phyloP scores from a whole-genome alignment of 2,113 vertebrate genomes.

The Calonectris borealis region DNA sequence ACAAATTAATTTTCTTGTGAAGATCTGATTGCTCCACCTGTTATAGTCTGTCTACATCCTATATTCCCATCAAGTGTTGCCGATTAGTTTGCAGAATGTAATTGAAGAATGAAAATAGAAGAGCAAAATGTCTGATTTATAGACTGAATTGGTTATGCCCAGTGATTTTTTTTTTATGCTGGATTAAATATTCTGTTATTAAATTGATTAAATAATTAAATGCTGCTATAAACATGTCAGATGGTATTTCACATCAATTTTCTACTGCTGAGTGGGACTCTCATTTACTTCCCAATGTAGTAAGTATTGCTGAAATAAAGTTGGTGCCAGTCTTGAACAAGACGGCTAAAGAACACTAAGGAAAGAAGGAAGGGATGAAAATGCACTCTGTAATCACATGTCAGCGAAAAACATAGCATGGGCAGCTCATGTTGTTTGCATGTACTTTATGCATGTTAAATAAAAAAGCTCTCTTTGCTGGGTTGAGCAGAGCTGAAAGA shows the following conservation, averaged over 20 bases:
- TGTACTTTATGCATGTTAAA: background rate
- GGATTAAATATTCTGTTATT: conserved; percentile 73
- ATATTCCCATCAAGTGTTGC: conserved; percentile 65
- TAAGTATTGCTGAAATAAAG: background rate
- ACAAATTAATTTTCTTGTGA: conserved; percentile 74
- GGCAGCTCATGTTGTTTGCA: background rate
- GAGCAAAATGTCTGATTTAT: conserved; percentile 67
- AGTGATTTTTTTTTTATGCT: conserved; percentile 60
- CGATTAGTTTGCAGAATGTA: conserved; percentile 69
- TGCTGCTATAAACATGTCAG: conserved; percentile 68
- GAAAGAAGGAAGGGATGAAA: background rate
- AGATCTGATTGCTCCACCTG: conserved; percentile 67
- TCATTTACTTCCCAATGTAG: background rate
- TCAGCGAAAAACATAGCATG: background rate
- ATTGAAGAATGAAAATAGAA: conserved; percentile 68
- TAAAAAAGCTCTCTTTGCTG: background rate
- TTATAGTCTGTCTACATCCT: conserved; percentile 63
- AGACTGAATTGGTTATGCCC: conserved; percentile 60
- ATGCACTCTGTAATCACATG: background rate
- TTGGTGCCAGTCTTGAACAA: background rate
- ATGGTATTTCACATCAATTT: conserved; percentile 70
- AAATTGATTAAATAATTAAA: conserved; percentile 79
- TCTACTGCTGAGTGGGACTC: conserved; percentile 18
- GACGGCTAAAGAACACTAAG: background rate
- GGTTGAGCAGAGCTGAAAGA: background rate